Percentiles rank a stretch among this genome's conserved stretches.
These are phyloP conservation scores for Chelonus formosanus DNA, from an alignment of 2,888 invertebrate genomes.

Conservation along the genomic window DNA sequence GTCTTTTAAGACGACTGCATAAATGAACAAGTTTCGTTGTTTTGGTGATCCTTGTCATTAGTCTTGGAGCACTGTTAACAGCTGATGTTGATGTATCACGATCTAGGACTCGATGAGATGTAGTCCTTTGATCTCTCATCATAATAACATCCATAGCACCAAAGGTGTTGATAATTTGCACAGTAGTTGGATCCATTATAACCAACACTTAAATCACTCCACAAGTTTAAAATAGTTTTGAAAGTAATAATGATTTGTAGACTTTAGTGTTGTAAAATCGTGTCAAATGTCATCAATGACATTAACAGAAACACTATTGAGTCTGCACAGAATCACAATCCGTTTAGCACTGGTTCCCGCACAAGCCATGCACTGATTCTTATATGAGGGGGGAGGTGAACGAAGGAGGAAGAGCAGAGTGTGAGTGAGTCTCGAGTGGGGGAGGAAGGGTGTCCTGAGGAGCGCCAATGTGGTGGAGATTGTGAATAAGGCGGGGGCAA, in stretches of 20 bases:
- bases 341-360: slow-evolving; percentile 59
- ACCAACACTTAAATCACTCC: slow-evolving; percentile 18
- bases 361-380: slow-evolving; percentile 62
- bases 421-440: slow-evolving; percentile 13
- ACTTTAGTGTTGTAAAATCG: background rate
- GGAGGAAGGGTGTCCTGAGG: slow-evolving; percentile 22
- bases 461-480: slow-evolving; percentile 8
- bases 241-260: too few relatives aligned
- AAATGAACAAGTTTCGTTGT: background rate
- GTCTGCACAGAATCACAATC: slow-evolving; percentile 58
- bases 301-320: slow-evolving; percentile 31
- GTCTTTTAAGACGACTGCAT: slow-evolving; percentile 25
- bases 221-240: slow-evolving; percentile 8
- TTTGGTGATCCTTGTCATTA: too few relatives aligned
- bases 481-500: background rate
- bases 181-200: slow-evolving; percentile 39
- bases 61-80: too few relatives aligned
- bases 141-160: slow-evolving; percentile 54
- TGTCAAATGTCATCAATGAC: background rate
- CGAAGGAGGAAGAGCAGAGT: slow-evolving; percentile 28
- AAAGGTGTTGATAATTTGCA: slow-evolving; percentile 34
- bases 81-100: slow-evolving; percentile 16
- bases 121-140: slow-evolving; percentile 59
- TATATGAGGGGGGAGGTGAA: slow-evolving; percentile 50
- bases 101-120: slow-evolving; percentile 54